phyloP scores from a whole-genome alignment of 2,888 invertebrate species.

The Celastrina argiolus region DNA sequence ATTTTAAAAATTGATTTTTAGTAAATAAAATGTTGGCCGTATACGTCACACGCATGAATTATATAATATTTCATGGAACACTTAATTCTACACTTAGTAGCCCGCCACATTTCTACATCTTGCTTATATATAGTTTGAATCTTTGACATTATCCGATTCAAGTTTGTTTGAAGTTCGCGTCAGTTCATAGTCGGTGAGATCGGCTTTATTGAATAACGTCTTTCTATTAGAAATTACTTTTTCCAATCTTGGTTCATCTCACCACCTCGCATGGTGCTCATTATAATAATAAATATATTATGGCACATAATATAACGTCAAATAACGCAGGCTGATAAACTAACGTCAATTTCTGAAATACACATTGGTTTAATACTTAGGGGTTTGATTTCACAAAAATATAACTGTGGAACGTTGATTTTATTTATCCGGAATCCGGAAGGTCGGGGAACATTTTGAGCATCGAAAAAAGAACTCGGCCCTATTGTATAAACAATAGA shows the following conservation, averaged over 20 bases:
- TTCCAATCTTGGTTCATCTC: neutral
- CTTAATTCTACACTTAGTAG: neutral
- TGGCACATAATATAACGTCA: neutral
- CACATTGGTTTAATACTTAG: neutral
- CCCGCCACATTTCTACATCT: slow-evolving; percentile 14
- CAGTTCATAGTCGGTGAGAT: slow-evolving; percentile 1
- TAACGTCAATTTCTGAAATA: neutral
- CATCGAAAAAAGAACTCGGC: too few relatives aligned
- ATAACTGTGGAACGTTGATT: neutral
- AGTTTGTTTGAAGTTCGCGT: slow-evolving; percentile 15
- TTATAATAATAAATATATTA: neutral
- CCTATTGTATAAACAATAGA: too few relatives aligned
- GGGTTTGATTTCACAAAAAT: neutral
- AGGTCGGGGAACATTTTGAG: too few relatives aligned
- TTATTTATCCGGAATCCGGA: too few relatives aligned
- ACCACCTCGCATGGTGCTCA: neutral
- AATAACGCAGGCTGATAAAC: neutral
- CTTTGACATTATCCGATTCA: slow-evolving; percentile 18
- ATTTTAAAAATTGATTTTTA: neutral
- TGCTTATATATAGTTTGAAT: slow-evolving; percentile 5
- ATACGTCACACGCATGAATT: neutral
- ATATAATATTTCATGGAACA: neutral
- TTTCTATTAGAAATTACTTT: neutral
- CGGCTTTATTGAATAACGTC: slow-evolving; percentile 17
- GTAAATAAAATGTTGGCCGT: neutral